Base-by-base conservation (phyloP, 2,797 vertebrate species). In the Alfaro cultratus region DNA sequence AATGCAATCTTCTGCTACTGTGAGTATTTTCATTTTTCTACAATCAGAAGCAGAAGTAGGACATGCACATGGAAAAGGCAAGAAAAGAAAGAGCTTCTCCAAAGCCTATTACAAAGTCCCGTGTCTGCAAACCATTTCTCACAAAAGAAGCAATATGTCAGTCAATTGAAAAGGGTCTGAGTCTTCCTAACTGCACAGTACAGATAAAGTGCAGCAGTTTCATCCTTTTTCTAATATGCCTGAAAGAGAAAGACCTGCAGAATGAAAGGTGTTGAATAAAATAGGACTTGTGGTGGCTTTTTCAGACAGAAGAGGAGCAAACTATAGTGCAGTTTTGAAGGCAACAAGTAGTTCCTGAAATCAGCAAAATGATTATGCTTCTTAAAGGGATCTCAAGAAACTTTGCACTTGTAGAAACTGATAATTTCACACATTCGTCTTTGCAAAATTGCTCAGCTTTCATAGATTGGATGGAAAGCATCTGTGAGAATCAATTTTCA, bases 101-200 rank as follows among this genome's bases (percentile, higher is more conserved):
- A 84, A 83, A 85, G 75, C 53, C 53, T 79, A 83, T 91, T 81
- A 81, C 73, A 13, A 39, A 75, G 79, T 86, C 77, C 86, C 60
- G 70, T 26, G 62, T n/a, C 67, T 78, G 77, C 29, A 84, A 92
- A 85, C 83, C 73, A 81, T 60, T 76, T 26, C 55, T 86, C 31
- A 75, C 71, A 85, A 83, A 67, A 49, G 53, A 53, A 47, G 29
- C 77, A 53, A 60, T 1, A 10, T 74, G 75, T n/a, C 74, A 74
- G 49, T 74, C 77, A 75, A 39, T n/a, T 64, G 26, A 76, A 80
- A 72, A 43, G 67, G 67, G 77, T 81, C 39, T 81, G 47, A 34
- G 67, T 62, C 46, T 53, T 71, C 46, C 70, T 80, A 71, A 31
- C 8, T 41, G 53, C 1, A 47, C 71, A 78, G n/a, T 21, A 43